A percentile compares a stretch with the other conserved stretches of the same genome.
Evolutionary conservation across 2,888 invertebrate species (phyloP).

Genomic region (Lucinisca nassula): DNA sequence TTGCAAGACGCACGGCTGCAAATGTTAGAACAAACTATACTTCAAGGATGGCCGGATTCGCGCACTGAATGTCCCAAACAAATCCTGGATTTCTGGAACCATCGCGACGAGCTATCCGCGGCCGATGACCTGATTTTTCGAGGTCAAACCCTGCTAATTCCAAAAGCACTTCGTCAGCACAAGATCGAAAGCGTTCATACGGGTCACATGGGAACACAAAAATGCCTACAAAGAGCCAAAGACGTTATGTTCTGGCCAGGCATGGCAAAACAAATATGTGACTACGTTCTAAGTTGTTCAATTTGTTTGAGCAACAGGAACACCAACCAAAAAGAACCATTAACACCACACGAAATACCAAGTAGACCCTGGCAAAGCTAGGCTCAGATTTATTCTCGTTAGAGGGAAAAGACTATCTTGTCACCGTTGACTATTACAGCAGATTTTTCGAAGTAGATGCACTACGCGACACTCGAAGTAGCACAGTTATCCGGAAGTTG

Average conservation of each 20-base stretch:
- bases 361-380: conserved; percentile 66
- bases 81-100: conserved; percentile 50
- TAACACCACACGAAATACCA: too few species aligned
- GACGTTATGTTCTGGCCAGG: too few species aligned
- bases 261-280: too few species aligned
- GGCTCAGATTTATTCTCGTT: conserved; percentile 64
- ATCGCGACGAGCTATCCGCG: conserved; percentile 50
- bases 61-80: conserved; percentile 14
- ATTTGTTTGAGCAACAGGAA: conserved; percentile 39
- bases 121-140: conserved; percentile 56
- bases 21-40: too few species aligned
- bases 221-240: too few species aligned
- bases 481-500: conserved; percentile 59
- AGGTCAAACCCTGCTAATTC: conserved; percentile 53
- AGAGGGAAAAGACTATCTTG: conserved; percentile 57
- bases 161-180: conserved; percentile 30
- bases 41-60: conserved; percentile 30
- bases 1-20: too few species aligned
- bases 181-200: conserved; percentile 21
- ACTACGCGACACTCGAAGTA: conserved; percentile 42
- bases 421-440: conserved; percentile 67
- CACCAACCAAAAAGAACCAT: conserved; percentile 48
- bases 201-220: conserved; percentile 51
- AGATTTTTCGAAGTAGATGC: conserved; percentile 66
- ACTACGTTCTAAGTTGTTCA: conserved; percentile 55